Evolutionary conservation across 37 sponge, comb jelly and placozoan species (phyloP), one percentile per base, ranked within the genome.

Genomic region (Cliona cf. orientalis): DNA sequence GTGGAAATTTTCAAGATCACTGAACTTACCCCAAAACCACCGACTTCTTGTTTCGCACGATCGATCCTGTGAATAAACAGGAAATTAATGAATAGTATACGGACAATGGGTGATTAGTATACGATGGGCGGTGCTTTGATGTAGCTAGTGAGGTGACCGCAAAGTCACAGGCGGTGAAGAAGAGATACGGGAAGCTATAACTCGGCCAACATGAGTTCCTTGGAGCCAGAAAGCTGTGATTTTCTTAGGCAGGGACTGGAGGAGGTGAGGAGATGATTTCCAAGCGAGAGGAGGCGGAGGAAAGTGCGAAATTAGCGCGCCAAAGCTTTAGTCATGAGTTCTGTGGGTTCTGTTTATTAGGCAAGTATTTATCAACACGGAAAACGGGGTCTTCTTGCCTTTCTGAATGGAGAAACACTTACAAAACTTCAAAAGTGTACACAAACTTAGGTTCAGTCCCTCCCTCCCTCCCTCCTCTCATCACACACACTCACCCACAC

Each of bases 11-110:
- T 5, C 21, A 66, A 31, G 28, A 69, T 23, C 70, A 43, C 70
- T 43, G 43, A n/a, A 43, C 25, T 35, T 69, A 3, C 43, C n/a
- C 44, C 12, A 59, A 59, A 14, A 59, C 14, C 60, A 43, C 21
- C 21, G 26, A 35, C 70, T 69, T 69, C 22, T 26, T 53, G 46
- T 42, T 58, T 75, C 46, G 29, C 77, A 59, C 77, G 33, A 68
- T 42, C 43, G 71, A 40, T 23, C n/a, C 28, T 25, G 34, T 68
- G 39, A 22, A 65, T 68, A 49, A 67, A 69, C 71, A 58, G 80
- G 71, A 80, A 59, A 80, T 69, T 69, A 69, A 80, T 80, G 36
- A 49, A 53, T 31, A 67, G 67, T 63, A 43, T 46, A 66, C 80
- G 73, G 73, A 72, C 19, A 41, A 26, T 58, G 26, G 23, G 26